phyloP scores from a whole-genome alignment of 2,888 invertebrate genomes.

The Eueremaeus valkanovi region DNA sequence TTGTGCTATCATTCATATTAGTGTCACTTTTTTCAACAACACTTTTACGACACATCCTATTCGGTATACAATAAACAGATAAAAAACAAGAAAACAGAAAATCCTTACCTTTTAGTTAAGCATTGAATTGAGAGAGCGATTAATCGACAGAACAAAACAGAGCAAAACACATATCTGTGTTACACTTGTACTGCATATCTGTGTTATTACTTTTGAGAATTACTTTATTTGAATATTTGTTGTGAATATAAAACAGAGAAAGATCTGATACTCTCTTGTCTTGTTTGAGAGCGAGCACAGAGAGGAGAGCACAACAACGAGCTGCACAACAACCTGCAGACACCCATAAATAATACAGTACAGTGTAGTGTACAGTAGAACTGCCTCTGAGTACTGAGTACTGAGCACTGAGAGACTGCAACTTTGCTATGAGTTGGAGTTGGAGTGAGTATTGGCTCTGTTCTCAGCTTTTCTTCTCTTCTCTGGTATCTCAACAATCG shows the following conservation, averaged over 20 bases:
- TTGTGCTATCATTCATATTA: no score
- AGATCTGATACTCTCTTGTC: background rate
- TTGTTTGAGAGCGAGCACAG: slow-evolving; percentile 11
- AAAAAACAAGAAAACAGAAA: background rate
- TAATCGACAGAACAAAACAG: background rate
- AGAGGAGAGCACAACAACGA: slow-evolving; percentile 2
- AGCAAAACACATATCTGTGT: background rate
- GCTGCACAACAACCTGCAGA: slow-evolving; percentile 34
- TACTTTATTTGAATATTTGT: background rate
- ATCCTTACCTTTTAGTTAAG: background rate
- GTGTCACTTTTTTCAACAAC: background rate
- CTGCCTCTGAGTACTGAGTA: slow-evolving; percentile 27
- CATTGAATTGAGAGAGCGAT: background rate
- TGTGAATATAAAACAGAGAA: background rate
- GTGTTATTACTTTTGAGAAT: background rate
- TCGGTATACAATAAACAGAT: background rate
- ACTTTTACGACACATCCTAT: background rate
- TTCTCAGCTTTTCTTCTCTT: background rate
- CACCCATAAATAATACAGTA: slow-evolving; percentile 36
- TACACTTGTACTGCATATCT: no score
- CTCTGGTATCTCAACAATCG: slow-evolving; percentile 29
- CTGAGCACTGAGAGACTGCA: no score
- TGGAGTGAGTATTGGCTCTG: background rate
- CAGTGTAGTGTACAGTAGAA: no score
- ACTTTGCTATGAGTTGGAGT: slow-evolving; percentile 22